Conservation (phyloP, 2,888 invertebrate genomes). For the Priocnemis perturbator region DNA sequence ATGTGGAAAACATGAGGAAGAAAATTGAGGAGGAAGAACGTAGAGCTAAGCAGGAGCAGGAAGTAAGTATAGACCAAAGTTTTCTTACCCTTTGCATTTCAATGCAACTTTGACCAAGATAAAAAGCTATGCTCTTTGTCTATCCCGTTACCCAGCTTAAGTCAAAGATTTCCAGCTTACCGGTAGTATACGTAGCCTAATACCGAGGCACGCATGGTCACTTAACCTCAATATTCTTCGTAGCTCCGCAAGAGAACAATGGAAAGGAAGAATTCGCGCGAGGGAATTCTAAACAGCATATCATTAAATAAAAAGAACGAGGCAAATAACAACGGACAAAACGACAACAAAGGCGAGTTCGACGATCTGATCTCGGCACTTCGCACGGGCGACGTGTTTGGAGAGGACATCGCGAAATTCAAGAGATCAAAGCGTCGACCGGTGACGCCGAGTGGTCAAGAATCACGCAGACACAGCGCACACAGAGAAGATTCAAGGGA, state of each 20-base stretch:
- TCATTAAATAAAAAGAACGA: conserved; percentile 81
- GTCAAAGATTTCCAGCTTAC: too few relatives aligned
- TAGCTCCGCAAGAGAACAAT: conserved; percentile 90
- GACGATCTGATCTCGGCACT: conserved; percentile 97
- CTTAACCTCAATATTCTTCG: conserved; percentile 36
- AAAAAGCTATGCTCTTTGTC: too few relatives aligned
- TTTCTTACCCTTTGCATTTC: not conserved
- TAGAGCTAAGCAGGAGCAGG: conserved; percentile 90
- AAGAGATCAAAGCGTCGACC: conserved; percentile 85
- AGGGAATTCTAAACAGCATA: conserved; percentile 86
- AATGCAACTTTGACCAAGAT: not conserved
- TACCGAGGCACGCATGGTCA: too few relatives aligned
- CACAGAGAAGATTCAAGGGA: conserved; percentile 84
- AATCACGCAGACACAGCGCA: conserved; percentile 80
- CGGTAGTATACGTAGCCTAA: too few relatives aligned
- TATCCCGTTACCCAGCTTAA: too few relatives aligned
- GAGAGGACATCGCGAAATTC: conserved; percentile 96
- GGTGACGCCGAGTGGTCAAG: conserved; percentile 77
- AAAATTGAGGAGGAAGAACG: conserved; percentile 94
- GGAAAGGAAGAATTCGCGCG: conserved; percentile 88
- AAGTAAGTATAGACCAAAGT: conserved; percentile 75
- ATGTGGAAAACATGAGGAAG: conserved; percentile 90
- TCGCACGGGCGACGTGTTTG: conserved; percentile 95
- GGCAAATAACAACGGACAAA: conserved; percentile 79
- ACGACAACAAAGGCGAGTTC: conserved; percentile 89